These are phyloP conservation scores for Trissolcus brochymenae DNA, from an alignment of 2,888 invertebrate species.

Conservation along the genomic window DNA sequence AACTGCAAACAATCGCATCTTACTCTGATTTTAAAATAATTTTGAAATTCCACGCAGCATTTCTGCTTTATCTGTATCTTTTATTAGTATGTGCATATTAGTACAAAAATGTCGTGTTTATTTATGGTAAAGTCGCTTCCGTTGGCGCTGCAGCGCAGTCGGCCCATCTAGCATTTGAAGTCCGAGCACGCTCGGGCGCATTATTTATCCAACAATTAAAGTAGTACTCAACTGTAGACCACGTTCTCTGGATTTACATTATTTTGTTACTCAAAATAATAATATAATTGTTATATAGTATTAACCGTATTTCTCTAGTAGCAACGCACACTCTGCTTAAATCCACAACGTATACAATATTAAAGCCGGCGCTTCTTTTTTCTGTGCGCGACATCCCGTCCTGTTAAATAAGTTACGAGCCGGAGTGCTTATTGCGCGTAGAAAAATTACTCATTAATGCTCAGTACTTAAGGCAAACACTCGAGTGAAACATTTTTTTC, in stretches of 20 bases:
- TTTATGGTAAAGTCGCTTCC: constrained; percentile 45
- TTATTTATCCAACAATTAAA: constrained; percentile 59
- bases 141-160: constrained; percentile 47
- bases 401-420: constrained; percentile 19
- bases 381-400: constrained; percentile 14
- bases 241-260: constrained; percentile 47
- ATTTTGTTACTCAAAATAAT: constrained; percentile 44
- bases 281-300: constrained; percentile 44
- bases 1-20: not conserved
- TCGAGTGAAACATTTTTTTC: not conserved
- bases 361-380: constrained; percentile 19
- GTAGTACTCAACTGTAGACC: constrained; percentile 50
- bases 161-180: constrained; percentile 48
- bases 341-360: constrained; percentile 30
- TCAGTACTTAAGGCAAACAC: constrained; percentile 4
- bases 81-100: constrained; percentile 20
- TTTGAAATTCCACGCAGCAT: constrained; percentile 8
- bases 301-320: constrained; percentile 39
- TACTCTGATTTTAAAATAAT: not conserved
- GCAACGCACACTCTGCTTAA: constrained; percentile 22
- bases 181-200: constrained; percentile 58
- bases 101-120: constrained; percentile 47
- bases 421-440: constrained; percentile 18
- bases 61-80: constrained; percentile 12
- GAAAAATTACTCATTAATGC: constrained; percentile 24